Percentiles rank a stretch among this genome's conserved stretches.
Conservation (phyloP, 2,888 invertebrate genomes). For the Chymomyza amoena region DNA sequence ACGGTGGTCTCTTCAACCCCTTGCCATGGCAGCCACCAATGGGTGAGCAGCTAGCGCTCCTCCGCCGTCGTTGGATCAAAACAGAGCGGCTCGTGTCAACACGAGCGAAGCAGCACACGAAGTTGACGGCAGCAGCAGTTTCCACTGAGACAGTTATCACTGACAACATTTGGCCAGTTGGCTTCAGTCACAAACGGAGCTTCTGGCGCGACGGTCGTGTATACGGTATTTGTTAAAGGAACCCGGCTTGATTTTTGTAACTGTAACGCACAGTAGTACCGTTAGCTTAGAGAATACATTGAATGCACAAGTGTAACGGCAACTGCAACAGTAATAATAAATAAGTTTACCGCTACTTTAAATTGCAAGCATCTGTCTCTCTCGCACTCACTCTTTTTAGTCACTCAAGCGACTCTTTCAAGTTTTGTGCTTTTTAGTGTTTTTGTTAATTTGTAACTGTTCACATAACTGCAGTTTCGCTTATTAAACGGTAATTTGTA, state of each 20-base stretch:
- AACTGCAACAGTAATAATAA: neutral
- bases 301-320: neutral
- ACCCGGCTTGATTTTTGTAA: slow-evolving; percentile 7
- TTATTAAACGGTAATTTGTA: neutral
- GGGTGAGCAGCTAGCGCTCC: slow-evolving; percentile 48
- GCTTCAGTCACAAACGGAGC: slow-evolving; percentile 74
- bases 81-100: slow-evolving; percentile 22
- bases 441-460: neutral
- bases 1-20: slow-evolving; percentile 37
- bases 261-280: neutral
- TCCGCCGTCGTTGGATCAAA: slow-evolving; percentile 35
- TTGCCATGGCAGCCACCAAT: slow-evolving; percentile 53
- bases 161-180: slow-evolving; percentile 28
- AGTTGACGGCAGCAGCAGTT: slow-evolving; percentile 26
- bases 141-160: slow-evolving; percentile 35
- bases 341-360: neutral
- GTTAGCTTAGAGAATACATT: neutral
- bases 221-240: slow-evolving; percentile 24
- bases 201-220: slow-evolving; percentile 61
- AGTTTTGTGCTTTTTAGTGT: neutral
- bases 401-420: neutral
- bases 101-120: slow-evolving; percentile 25
- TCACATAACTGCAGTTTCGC: neutral
- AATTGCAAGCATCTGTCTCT: neutral
- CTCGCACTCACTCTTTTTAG: neutral